Base-by-base conservation (phyloP, 2,113 vertebrate genomes). In the Salvelinus sp. region DNA sequence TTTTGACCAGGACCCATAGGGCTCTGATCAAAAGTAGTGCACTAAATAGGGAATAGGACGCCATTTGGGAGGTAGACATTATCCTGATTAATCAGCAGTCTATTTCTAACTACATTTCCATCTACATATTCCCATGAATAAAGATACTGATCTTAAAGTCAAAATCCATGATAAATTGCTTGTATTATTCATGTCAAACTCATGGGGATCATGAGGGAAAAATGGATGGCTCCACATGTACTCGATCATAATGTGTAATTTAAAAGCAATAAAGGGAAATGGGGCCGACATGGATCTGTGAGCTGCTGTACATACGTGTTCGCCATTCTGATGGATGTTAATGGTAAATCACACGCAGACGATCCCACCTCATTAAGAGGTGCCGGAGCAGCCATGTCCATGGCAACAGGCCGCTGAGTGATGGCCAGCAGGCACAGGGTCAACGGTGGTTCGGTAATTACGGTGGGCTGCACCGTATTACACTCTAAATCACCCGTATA, bases 401-500 rank as follows among this genome's bases (percentile, higher is more conserved):
- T 86, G 78, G 90, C 73, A 88, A 91, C 87, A 77, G 75, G 75
- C 70, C 10, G 54, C 16, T 83, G 86, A 86, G 33, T 78, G 85
- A 89, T 85, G 84, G 69, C 76, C 18, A 16, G 73, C 7, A 71
- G 27, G 47, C 14, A 64, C 74, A 67, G 78, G 73, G 68, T 62
- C 6, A 2, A 28, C 70, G 30, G 68, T 62, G 57, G 67, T 66
- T 73, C 38, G 27, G 57, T 81, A 82, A 88, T 85, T 82, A 77
- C 76, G 16, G 62, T 64, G 38, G 23, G 14, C 50, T 54, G 50
- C 50, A 18, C 16, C 12, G 50, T 54, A 54, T 54, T 54, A 18
- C 58, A 22, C 58, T 62, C n/a, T 22, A 62, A 62, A 62, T 62
- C 9, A n/a, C 58, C 58, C 13, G 20, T 30, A 14, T 27, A 44